Evolutionary conservation across 2,888 invertebrate species (phyloP).

Genomic region (Drosophila suboccidentalis): DNA sequence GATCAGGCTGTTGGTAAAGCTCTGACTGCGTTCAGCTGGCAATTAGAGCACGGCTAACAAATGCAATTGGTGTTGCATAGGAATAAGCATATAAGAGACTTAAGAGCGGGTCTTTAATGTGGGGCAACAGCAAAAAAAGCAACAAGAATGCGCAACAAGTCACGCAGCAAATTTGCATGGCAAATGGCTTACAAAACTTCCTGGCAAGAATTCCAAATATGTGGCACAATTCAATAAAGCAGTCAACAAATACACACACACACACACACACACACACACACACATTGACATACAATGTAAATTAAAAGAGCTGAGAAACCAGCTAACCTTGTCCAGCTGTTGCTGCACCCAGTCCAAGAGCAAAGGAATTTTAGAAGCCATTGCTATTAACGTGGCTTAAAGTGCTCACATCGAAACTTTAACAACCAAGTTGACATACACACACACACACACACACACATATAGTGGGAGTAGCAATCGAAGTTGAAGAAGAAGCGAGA

Average conservation of each 20-base stretch:
- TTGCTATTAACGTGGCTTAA: conserved; percentile 71
- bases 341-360: conserved; percentile 72
- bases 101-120: conserved; percentile 42
- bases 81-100: conserved; percentile 8
- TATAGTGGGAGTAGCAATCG: conserved; percentile 38
- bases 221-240: conserved; percentile 77
- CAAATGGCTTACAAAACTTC: conserved; percentile 66
- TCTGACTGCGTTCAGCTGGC: conserved; percentile 41
- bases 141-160: conserved; percentile 47
- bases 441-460: conserved; percentile 27
- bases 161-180: conserved; percentile 74
- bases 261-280: conserved; percentile 19
- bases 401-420: conserved; percentile 51
- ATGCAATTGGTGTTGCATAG: conserved; percentile 43
- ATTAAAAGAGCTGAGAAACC: conserved; percentile 58
- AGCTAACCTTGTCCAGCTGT: conserved; percentile 71
- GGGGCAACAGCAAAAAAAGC: conserved; percentile 14
- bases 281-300: conserved; percentile 29
- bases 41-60: conserved; percentile 61
- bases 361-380: conserved; percentile 72
- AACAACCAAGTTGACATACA: conserved; percentile 57
- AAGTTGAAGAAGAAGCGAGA: background rate
- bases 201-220: conserved; percentile 76
- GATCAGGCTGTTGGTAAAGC: conserved; percentile 47
- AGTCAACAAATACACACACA: conserved; percentile 35